phyloP scores from a whole-genome alignment of 2,888 invertebrate genomes.

The Platypus cylindrus region DNA sequence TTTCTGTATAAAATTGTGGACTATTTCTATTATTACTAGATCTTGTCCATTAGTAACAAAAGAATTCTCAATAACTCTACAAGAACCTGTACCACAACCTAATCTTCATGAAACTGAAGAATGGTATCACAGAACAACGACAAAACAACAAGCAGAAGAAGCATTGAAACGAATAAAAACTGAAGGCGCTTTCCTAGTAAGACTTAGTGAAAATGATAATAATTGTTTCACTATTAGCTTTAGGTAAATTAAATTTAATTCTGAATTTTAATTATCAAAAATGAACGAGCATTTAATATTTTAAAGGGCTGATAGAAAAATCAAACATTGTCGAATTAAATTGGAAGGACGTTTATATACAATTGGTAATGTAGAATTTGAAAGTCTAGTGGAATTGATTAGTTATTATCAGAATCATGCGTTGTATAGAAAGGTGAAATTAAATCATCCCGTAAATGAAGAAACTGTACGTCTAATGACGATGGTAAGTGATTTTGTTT shows the following conservation, averaged over 20 bases:
- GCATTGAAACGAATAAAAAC: constrained; percentile 68
- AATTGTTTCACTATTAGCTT: constrained; percentile 90
- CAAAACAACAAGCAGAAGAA: constrained; percentile 76
- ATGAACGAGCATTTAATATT: background rate
- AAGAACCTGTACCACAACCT: constrained; percentile 88
- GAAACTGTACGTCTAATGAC: constrained; percentile 52
- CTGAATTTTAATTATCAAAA: background rate
- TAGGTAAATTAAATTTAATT: constrained; percentile 40
- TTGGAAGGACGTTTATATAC: constrained; percentile 83
- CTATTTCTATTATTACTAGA: constrained; percentile 30
- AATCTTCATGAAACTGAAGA: constrained; percentile 86
- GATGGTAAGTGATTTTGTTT: constrained; percentile 40
- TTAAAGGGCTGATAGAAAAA: constrained; percentile 75
- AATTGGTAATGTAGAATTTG: constrained; percentile 86
- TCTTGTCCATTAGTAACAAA: constrained; percentile 75
- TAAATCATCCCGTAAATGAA: constrained; percentile 73
- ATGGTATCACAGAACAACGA: constrained; percentile 81
- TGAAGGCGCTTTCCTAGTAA: constrained; percentile 90
- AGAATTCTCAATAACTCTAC: constrained; percentile 78
- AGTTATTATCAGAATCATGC: constrained; percentile 84
- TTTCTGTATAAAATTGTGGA: too few species aligned
- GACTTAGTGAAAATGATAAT: constrained; percentile 78
- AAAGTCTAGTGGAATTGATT: constrained; percentile 89
- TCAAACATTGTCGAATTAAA: constrained; percentile 93
- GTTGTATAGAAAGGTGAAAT: constrained; percentile 79